These are phyloP conservation scores for Anolis apletophallus DNA, from an alignment of 2,797 vertebrate genomes.

Conservation along the genomic window DNA sequence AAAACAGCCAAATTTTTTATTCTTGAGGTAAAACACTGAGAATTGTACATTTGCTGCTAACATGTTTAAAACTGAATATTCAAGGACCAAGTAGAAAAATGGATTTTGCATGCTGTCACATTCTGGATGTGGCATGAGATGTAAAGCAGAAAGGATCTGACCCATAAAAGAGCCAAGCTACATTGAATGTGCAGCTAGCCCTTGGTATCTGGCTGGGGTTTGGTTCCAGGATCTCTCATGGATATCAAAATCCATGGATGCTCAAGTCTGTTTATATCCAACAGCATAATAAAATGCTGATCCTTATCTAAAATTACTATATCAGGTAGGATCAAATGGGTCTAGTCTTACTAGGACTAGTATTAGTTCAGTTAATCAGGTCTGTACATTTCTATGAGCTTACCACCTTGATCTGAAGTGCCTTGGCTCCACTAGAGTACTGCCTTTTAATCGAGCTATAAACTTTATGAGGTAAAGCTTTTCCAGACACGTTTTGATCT, in stretches of 20 bases:
- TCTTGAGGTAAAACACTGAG: conserved; percentile 83
- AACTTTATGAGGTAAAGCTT: neutral
- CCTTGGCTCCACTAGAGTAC: neutral
- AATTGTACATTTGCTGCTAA: neutral
- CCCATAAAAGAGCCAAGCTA: neutral
- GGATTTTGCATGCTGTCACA: neutral
- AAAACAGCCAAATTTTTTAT: conserved; percentile 97
- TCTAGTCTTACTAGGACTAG: no score
- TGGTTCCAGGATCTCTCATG: no score
- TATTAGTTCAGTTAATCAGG: no score
- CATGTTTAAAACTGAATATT: neutral
- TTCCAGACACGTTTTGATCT: conserved; percentile 8
- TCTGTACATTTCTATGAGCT: neutral
- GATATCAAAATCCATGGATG: no score
- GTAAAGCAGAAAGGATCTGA: neutral
- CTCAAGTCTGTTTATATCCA: no score
- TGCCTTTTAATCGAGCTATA: neutral
- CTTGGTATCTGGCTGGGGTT: no score
- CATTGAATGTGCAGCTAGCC: no score
- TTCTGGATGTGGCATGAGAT: neutral
- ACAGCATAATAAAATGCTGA: no score
- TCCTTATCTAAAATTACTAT: no score
- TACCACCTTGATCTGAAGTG: neutral
- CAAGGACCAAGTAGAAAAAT: neutral
- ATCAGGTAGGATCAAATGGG: no score